Conservation (phyloP, 2,888 invertebrate genomes). For the Seladonia tumulorum region DNA sequence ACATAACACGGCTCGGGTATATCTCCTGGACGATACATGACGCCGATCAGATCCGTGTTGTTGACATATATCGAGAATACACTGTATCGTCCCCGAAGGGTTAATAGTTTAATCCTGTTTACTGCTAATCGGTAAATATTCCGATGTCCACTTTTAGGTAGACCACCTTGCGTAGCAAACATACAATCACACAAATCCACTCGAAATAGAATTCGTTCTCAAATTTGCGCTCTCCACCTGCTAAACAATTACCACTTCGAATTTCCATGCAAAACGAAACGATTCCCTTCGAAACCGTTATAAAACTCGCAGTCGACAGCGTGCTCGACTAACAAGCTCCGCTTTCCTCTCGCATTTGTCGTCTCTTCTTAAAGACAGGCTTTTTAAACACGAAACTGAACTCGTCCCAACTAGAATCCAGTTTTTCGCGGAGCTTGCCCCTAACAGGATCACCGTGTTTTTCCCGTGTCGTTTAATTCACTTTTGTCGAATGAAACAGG, state of each 20-base stretch:
- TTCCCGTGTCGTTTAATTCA: slow-evolving; percentile 1
- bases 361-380: background rate
- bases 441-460: background rate
- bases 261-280: background rate
- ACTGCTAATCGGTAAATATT: too few species aligned
- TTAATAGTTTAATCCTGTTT: too few species aligned
- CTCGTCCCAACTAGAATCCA: background rate
- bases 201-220: background rate
- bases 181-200: background rate
- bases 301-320: background rate
- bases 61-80: too few species aligned
- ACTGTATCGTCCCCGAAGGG: too few species aligned
- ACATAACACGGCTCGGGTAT: too few species aligned
- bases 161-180: background rate
- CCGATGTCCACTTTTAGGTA: background rate
- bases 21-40: too few species aligned
- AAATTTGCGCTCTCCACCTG: background rate
- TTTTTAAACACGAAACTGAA: slow-evolving; percentile 19
- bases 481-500: background rate
- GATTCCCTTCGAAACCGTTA: background rate
- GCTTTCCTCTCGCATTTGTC: background rate
- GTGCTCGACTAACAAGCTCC: background rate
- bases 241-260: background rate
- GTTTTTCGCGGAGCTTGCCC: background rate
- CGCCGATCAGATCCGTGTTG: too few species aligned